A percentile compares a stretch with the other conserved stretches of the same genome.
Conservation (phyloP, 2,113 vertebrate species). For the Pachypanchax playfairii region DNA sequence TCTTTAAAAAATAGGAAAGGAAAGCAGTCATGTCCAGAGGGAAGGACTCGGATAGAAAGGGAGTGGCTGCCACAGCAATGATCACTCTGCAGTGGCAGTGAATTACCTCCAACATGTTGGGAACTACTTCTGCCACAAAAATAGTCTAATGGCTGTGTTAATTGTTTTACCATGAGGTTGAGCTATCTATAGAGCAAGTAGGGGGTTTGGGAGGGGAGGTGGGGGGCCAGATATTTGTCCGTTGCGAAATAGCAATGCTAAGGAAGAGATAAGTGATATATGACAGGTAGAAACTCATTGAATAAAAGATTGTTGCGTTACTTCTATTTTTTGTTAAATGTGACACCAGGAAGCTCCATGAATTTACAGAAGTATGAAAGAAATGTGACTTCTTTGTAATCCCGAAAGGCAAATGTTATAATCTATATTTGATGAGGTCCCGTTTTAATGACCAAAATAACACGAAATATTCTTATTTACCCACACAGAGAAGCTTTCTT, state of each 20-base stretch:
- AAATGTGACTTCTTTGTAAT: too few relatives aligned
- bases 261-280: background rate
- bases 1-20: background rate
- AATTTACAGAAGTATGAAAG: too few relatives aligned
- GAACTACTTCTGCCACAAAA: conserved; percentile 33
- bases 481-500: too few relatives aligned
- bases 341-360: conserved; percentile 29
- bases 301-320: too few relatives aligned
- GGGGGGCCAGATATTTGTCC: too few relatives aligned
- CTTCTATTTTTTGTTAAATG: background rate
- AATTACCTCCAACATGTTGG: conserved; percentile 38
- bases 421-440: too few relatives aligned
- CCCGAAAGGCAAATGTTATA: too few relatives aligned
- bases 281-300: background rate
- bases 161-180: conserved; percentile 5
- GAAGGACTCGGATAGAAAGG: conserved; percentile 44
- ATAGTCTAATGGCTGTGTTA: conserved; percentile 14
- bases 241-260: too few relatives aligned
- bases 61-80: conserved; percentile 65
- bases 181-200: background rate
- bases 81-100: conserved; percentile 54
- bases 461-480: too few relatives aligned
- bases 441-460: too few relatives aligned
- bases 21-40: conserved; percentile 33
- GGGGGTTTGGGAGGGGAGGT: too few relatives aligned